Evolutionary conservation across 2,888 invertebrate species (phyloP), one percentile per base, ranked within the genome.

Genomic region (Protophormia terraenovae): DNA sequence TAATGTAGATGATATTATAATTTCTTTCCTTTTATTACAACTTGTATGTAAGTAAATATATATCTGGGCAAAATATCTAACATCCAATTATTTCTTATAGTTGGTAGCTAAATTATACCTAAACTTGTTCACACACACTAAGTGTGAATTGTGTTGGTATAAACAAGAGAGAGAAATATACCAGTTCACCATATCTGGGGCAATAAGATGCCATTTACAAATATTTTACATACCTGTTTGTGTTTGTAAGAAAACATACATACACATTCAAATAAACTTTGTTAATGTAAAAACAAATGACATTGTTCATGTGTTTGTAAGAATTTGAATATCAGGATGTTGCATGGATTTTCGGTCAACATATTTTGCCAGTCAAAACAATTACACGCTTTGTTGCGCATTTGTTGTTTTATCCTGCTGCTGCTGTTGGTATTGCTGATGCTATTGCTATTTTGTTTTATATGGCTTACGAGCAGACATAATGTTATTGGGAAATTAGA

Each of bases 301-400:
- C 19, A 22, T 5, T 72, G 58, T 32, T 10, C 38, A 35, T 77
- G 50, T 60, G 50, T 10, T 14, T 45, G 45, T 47, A 22, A 24
- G 62, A n/a, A n/a, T n/a, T 16, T 64, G 60, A 16, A 45, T 73
- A 32, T 78, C 24, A 73, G 83, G 78, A 83, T 69, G 64, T 69
- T 69, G 79, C 62, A 62, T 76, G 75, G 79, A 84, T 84, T 66
- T 84, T 79, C 84, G 84, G 75, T 76, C 84, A 79, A 79, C 84
- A 84, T 79, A 64, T 84, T 79, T 76, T 84, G 64, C 55, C 84
- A 75, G 75, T 84, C 84, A 85, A 86, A 87, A 86, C 86, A 87
- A 87, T 87, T 87, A 86, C 75, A 85, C 79, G 87, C 86, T 84
- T 69, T 83, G 79, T 76, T 86, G 83, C 85, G 55, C 84, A 84